These are phyloP conservation scores for Erebia epiphron DNA, from an alignment of 2,888 invertebrate species.

Conservation along the genomic window DNA sequence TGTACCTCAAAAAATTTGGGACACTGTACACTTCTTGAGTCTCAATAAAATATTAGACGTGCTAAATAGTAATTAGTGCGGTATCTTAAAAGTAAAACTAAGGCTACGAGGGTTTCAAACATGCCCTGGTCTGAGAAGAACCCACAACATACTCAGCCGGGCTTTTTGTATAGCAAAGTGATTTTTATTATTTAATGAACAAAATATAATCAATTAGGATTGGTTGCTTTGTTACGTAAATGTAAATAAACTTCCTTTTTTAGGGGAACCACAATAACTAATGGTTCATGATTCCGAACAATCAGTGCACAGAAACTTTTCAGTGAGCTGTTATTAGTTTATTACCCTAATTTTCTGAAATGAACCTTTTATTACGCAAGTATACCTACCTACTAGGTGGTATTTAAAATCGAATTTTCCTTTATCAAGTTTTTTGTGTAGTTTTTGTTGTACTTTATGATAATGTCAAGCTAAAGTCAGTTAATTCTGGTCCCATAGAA, in stretches of 20 bases:
- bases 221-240: not conserved
- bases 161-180: no score
- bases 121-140: no score
- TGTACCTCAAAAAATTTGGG: no score
- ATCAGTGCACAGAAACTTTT: constrained; percentile 14
- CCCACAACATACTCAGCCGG: no score
- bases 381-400: not conserved
- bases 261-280: not conserved
- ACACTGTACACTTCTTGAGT: no score
- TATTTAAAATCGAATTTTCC: constrained; percentile 16
- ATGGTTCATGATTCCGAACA: constrained; percentile 1
- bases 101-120: no score
- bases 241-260: not conserved
- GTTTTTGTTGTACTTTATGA: constrained; percentile 1
- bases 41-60: no score
- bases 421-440: constrained; percentile 3
- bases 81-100: no score
- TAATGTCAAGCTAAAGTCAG: not conserved
- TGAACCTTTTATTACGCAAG: constrained; percentile 1
- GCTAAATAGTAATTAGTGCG: no score
- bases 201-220: not conserved
- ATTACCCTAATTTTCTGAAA: constrained; percentile 14
- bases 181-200: not conserved
- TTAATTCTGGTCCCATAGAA: not conserved
- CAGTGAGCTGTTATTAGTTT: constrained; percentile 1